Conservation (phyloP, 2,113 vertebrate species). For the Loxodonta africana region DNA sequence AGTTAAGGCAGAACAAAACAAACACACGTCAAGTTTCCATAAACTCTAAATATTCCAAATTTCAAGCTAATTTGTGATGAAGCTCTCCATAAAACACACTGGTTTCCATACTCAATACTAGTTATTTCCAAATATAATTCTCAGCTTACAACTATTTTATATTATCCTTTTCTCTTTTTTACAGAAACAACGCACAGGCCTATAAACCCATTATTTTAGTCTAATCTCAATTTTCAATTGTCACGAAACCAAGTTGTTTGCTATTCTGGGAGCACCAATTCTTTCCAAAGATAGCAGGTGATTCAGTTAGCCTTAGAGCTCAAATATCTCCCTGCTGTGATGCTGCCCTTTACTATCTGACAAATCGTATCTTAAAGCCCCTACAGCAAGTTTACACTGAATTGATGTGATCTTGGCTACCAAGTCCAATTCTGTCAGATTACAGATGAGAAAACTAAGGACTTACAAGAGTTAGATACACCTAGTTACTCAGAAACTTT, state of each 20-base stretch:
- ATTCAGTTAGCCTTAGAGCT: constrained; percentile 48
- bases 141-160: neutral
- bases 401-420: neutral
- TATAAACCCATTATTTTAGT: constrained; percentile 33
- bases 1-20: neutral
- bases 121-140: constrained; percentile 46
- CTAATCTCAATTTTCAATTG: constrained; percentile 64
- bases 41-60: constrained; percentile 16
- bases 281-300: constrained; percentile 79
- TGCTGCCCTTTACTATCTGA: neutral
- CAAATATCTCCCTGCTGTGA: neutral
- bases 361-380: constrained; percentile 44
- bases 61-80: neutral
- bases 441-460: constrained; percentile 14
- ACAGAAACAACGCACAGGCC: constrained; percentile 24
- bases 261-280: constrained; percentile 74
- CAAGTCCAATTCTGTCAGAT: neutral
- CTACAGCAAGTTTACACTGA: neutral
- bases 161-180: neutral
- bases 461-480: neutral
- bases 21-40: neutral
- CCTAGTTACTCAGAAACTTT: neutral
- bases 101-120: neutral
- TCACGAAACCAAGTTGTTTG: constrained; percentile 57
- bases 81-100: neutral